Evolutionary conservation across 2,113 vertebrate genomes (phyloP).

Genomic region (Catharus fuscescens): DNA sequence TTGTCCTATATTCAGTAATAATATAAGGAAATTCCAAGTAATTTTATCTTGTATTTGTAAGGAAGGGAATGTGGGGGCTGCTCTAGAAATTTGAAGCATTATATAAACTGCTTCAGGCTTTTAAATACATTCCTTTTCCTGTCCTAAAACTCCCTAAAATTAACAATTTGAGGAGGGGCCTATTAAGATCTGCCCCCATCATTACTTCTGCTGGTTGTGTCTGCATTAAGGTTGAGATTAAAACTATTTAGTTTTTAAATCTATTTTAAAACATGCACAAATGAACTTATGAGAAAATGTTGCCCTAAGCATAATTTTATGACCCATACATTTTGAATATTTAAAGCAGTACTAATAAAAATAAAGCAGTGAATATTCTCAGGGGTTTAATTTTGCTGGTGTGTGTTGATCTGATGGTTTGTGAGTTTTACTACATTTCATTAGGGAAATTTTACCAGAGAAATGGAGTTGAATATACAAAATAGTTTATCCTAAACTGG

Average conservation of each 20-base stretch:
- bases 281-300: conserved; percentile 71
- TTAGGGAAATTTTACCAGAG: conserved; percentile 68
- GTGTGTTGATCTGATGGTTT: conserved; percentile 71
- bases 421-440: conserved; percentile 73
- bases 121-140: conserved; percentile 52
- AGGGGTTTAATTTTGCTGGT: conserved; percentile 72
- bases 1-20: conserved; percentile 51
- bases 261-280: conserved; percentile 60
- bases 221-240: not conserved
- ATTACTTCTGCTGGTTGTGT: not conserved
- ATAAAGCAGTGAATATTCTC: conserved; percentile 69
- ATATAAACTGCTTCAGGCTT: conserved; percentile 37
- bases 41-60: conserved; percentile 53
- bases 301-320: conserved; percentile 74
- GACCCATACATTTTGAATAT: conserved; percentile 74
- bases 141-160: conserved; percentile 35
- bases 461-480: conserved; percentile 61
- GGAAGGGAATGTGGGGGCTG: conserved; percentile 23
- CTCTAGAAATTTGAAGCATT: conserved; percentile 27
- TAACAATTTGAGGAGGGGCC: not conserved
- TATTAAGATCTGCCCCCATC: not conserved
- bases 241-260: conserved; percentile 57
- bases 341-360: conserved; percentile 72
- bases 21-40: conserved; percentile 58
- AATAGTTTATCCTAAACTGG: conserved; percentile 69